Percentiles rank a stretch among this genome's conserved stretches.
Evolutionary conservation across 2,113 vertebrate species (phyloP).

Genomic region (Prolemur simus): DNA sequence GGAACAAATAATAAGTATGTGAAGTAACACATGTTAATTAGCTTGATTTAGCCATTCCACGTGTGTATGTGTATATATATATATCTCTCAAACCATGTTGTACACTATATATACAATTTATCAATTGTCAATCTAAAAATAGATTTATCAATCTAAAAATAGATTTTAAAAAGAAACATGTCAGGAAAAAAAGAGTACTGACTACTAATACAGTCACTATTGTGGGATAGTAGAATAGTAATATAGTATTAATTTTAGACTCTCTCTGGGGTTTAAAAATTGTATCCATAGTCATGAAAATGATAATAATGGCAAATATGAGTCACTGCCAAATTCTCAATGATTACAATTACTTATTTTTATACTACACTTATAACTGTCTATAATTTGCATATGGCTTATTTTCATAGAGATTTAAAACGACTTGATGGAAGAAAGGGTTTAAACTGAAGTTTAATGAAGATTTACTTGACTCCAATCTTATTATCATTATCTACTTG

Average conservation of each 20-base stretch:
- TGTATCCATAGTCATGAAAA: background rate
- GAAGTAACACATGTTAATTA: background rate
- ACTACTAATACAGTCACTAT: background rate
- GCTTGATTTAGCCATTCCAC: background rate
- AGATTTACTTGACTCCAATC: background rate
- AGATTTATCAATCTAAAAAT: background rate
- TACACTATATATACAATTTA: background rate
- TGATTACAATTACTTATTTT: constrained; percentile 18
- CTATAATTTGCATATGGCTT: constrained; percentile 9
- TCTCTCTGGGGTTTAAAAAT: background rate
- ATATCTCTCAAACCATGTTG: background rate
- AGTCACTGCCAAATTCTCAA: constrained; percentile 21
- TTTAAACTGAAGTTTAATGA: background rate
- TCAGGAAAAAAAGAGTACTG: background rate
- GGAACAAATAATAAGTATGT: background rate
- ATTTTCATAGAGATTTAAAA: constrained; percentile 41
- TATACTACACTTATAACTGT: background rate
- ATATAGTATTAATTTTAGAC: background rate
- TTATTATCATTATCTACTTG: background rate
- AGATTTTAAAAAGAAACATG: background rate
- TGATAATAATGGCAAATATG: background rate
- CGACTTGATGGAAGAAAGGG: background rate
- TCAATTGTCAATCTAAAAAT: background rate
- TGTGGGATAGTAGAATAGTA: background rate
- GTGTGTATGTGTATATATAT: background rate